Base-by-base conservation (phyloP, 2,113 vertebrate species). In the Ammodramus savannarum region DNA sequence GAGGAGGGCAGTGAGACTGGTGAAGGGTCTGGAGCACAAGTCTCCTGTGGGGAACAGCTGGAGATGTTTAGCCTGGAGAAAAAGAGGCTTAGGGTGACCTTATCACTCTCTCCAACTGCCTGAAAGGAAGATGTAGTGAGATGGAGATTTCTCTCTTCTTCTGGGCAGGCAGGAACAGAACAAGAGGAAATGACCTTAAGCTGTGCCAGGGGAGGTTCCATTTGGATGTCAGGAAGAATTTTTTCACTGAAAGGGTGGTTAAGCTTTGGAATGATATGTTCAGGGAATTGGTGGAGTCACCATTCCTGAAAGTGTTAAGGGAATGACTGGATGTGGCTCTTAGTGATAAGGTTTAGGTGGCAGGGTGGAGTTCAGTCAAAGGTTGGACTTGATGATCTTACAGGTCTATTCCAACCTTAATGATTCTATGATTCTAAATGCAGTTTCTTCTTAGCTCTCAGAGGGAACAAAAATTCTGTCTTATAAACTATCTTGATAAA, bases 391-490 rank as follows among this genome's bases (percentile, higher is more conserved):
- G 6, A 38, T 44, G 32, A 34, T 71, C n/a, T 39, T 55, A 16
- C 20, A 41, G 39, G 39, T 46, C 7, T 62, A 55, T 63, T 78
- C 34, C 25, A 55, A 17, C 13, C 29, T 34, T 41, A 29, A 71
- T 31, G 10, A 39, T 55, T 71, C 23, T 38, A 20, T 38, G 27
- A n/a, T 54, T 71, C 19, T 63, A 71, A 71, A 41, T 69, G 41
- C 41, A 34, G 3, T 13, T 31, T 94, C 94, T 93, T 59, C 61
- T 90, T 96, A 68, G 43, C 32, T 71, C 29, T 90, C 31, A 66
- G n/a, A 92, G 17, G 36, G 54, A 82, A 78, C 43, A 92, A 82
- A 85, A 49, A 55, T 94, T 90, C 44, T 63, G 49, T 91, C 73
- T 77, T 88, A 85, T 52, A 87, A 80, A 43, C 79, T 90, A 34